Conservation (phyloP, 92 coral and sea anemone genomes). For the Epizoanthus ramosus region DNA sequence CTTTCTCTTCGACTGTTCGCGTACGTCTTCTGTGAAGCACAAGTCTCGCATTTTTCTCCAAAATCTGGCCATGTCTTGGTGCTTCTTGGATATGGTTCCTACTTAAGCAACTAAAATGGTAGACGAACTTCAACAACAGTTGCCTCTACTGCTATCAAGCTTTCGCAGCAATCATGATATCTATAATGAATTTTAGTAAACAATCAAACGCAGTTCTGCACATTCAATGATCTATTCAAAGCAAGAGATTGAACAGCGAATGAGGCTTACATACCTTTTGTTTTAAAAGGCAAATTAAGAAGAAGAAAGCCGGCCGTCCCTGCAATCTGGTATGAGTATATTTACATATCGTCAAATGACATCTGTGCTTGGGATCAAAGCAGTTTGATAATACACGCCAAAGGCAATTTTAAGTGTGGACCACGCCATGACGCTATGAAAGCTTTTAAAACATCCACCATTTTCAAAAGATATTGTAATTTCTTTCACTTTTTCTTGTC, state of each 20-base stretch:
- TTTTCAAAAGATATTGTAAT: not conserved
- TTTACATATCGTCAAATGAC: slow-evolving; percentile 21
- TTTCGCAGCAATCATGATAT: not conserved
- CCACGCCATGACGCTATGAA: not conserved
- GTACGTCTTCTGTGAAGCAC: slow-evolving; percentile 52
- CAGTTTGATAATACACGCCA: not conserved
- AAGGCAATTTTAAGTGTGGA: not conserved
- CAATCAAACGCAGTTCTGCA: not conserved
- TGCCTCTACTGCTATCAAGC: not conserved
- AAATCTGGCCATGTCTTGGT: slow-evolving; percentile 69
- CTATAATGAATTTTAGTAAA: not conserved
- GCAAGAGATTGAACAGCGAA: not conserved
- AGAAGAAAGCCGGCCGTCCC: not conserved
- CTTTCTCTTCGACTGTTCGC: slow-evolving; percentile 35
- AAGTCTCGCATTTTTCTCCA: slow-evolving; percentile 69
- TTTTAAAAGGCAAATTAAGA: not conserved
- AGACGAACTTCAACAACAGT: not conserved
- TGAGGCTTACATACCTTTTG: not conserved
- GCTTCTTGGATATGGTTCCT: not conserved
- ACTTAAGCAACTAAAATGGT: not conserved
- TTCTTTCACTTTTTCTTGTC: not conserved
- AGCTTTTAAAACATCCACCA: not conserved
- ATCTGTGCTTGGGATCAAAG: not conserved
- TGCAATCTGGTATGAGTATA: not conserved
- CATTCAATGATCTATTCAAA: not conserved